Conservation (phyloP, 2,113 vertebrate genomes). For the Hippocampus abdominalis region DNA sequence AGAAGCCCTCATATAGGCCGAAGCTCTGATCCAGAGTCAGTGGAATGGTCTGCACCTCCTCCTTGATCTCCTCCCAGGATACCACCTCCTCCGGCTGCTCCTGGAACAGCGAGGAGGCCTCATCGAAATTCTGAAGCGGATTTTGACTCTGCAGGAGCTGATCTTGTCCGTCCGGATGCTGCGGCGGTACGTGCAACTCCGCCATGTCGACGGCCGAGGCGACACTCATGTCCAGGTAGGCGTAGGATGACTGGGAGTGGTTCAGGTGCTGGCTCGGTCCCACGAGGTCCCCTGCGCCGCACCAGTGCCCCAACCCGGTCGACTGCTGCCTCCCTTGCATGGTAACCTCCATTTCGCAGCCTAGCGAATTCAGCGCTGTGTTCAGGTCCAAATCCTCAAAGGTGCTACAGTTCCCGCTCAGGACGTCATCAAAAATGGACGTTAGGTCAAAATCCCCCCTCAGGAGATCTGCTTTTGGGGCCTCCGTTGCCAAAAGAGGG, state of each 20-base stretch:
- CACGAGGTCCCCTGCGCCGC: constrained; percentile 45
- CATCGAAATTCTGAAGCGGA: constrained; percentile 65
- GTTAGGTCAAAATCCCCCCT: constrained; percentile 74
- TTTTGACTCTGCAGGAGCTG: constrained; percentile 60
- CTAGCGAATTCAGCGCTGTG: constrained; percentile 74
- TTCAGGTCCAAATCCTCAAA: constrained; percentile 82
- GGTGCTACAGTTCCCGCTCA: constrained; percentile 72
- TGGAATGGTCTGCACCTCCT: constrained; percentile 65
- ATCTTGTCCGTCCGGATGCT: constrained; percentile 54
- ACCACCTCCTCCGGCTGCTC: constrained; percentile 59
- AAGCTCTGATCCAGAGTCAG: constrained; percentile 73
- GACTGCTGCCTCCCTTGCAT: constrained; percentile 61
- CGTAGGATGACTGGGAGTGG: constrained; percentile 63
- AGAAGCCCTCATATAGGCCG: constrained; percentile 74
- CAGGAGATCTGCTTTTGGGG: constrained; percentile 65
- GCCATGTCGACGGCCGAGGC: constrained; percentile 38
- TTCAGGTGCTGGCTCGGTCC: constrained; percentile 42
- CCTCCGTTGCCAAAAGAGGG: constrained; percentile 65
- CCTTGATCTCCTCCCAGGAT: constrained; percentile 77
- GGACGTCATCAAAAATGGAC: constrained; percentile 75
- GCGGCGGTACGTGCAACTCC: constrained; percentile 48
- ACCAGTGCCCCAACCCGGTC: constrained; percentile 57
- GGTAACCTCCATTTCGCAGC: constrained; percentile 70
- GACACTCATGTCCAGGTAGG: constrained; percentile 59
- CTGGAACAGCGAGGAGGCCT: constrained; percentile 61